phyloP scores from a whole-genome alignment of 2,113 vertebrate species.

The Carassius gibelio region DNA sequence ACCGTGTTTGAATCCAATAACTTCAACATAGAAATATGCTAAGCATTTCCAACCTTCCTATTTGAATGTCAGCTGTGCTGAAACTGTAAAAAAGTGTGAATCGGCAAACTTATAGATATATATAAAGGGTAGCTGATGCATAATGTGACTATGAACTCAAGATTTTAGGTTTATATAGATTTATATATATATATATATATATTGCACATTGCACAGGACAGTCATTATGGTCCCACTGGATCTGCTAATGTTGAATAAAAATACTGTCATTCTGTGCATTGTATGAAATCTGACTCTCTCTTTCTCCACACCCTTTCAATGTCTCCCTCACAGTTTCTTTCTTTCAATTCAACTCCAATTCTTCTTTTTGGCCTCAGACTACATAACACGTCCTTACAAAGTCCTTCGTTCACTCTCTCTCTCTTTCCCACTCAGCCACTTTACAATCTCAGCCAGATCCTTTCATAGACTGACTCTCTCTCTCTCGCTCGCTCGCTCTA shows the following conservation, averaged over 20 bases:
- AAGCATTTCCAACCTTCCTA: not conserved
- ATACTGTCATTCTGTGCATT: not conserved
- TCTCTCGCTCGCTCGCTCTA: slow-evolving; percentile 2
- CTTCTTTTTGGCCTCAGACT: slow-evolving; percentile 28
- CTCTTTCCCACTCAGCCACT: not conserved
- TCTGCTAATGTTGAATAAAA: slow-evolving; percentile 7
- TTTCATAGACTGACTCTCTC: not conserved
- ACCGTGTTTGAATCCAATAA: not conserved
- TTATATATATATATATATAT: too few relatives aligned
- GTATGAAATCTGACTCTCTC: slow-evolving; percentile 8
- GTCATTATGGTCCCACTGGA: not conserved
- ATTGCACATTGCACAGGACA: too few relatives aligned
- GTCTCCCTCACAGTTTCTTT: slow-evolving; percentile 23
- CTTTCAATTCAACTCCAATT: slow-evolving; percentile 13
- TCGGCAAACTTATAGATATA: not conserved
- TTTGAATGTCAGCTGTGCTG: not conserved
- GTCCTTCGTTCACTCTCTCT: slow-evolving; percentile 4
- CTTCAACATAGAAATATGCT: not conserved
- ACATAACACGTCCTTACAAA: slow-evolving; percentile 27
- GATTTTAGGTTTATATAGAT: not conserved
- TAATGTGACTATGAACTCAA: not conserved
- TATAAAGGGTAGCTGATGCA: not conserved
- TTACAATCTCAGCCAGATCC: slow-evolving; percentile 7
- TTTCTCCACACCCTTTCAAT: slow-evolving; percentile 32
- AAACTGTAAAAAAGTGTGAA: not conserved